These are phyloP conservation scores for Micronycteris hirsuta DNA, from an alignment of 2,113 vertebrate species.

Conservation along the genomic window DNA sequence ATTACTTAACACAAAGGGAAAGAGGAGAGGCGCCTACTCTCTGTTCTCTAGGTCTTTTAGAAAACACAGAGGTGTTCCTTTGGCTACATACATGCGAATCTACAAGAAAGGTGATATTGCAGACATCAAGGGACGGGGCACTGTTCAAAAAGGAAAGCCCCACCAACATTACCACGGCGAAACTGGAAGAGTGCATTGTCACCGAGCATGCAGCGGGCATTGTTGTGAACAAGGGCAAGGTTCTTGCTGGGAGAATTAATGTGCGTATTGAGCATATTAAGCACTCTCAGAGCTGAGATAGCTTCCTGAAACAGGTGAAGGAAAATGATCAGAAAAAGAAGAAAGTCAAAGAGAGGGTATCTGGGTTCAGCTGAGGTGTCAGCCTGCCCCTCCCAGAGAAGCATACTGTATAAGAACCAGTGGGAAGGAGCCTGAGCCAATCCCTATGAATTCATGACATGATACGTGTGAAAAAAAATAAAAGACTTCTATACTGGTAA, in stretches of 20 bases:
- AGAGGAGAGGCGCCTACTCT: neutral
- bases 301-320: neutral
- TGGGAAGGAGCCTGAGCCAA: too few species aligned
- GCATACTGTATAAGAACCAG: too few species aligned
- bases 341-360: neutral
- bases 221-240: too few species aligned
- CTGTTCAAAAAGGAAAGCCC: too few species aligned
- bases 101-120: neutral
- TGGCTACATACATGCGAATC: neutral
- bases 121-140: neutral
- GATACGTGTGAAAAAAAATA: neutral
- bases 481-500: neutral
- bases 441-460: neutral
- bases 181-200: too few species aligned
- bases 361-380: neutral
- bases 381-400: too few species aligned
- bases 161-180: too few species aligned
- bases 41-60: neutral
- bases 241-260: too few species aligned
- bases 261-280: neutral
- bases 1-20: neutral
- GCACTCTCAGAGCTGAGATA: neutral
- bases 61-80: neutral
- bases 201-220: too few species aligned
- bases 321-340: neutral